Percentiles rank a stretch among this genome's conserved stretches.
Evolutionary conservation across 2,113 vertebrate species (phyloP).

Genomic region (Leucopternis melanops): DNA sequence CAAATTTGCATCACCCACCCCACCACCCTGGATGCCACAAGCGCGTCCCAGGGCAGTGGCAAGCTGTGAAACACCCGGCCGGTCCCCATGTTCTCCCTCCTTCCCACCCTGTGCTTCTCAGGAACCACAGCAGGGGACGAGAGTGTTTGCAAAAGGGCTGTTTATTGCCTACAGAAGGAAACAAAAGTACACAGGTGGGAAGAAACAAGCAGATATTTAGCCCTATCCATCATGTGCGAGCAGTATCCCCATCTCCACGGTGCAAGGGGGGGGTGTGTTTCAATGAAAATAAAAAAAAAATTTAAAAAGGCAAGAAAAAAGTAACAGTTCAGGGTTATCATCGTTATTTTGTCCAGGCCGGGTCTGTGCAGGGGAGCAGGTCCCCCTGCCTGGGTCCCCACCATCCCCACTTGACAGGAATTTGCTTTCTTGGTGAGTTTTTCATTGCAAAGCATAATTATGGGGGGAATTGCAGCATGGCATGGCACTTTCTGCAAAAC

Average conservation of each 20-base stretch:
- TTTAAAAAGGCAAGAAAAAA: conserved; percentile 44
- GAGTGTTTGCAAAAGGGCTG: conserved; percentile 52
- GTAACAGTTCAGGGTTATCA: neutral
- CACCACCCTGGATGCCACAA: neutral
- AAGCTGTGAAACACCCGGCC: neutral
- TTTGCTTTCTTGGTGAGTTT: neutral
- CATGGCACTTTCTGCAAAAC: neutral
- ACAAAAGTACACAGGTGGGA: conserved; percentile 30
- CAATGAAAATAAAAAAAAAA: neutral
- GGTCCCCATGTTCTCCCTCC: neutral
- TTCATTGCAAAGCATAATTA: neutral
- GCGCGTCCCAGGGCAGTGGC: neutral
- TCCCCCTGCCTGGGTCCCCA: neutral
- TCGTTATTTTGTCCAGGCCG: accelerated
- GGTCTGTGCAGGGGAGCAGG: neutral
- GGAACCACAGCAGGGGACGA: neutral
- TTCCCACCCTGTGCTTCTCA: neutral
- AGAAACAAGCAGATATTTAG: conserved; percentile 57
- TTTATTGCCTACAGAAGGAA: conserved; percentile 65
- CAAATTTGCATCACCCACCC: no score
- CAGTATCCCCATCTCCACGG: conserved; percentile 18
- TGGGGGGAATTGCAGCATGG: neutral
- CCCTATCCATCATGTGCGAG: conserved; percentile 39
- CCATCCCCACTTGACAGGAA: accelerated
- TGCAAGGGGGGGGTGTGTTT: accelerated